Evolutionary conservation across 2,888 invertebrate genomes (phyloP).

Genomic region (Caenorhabditis panamensis): DNA sequence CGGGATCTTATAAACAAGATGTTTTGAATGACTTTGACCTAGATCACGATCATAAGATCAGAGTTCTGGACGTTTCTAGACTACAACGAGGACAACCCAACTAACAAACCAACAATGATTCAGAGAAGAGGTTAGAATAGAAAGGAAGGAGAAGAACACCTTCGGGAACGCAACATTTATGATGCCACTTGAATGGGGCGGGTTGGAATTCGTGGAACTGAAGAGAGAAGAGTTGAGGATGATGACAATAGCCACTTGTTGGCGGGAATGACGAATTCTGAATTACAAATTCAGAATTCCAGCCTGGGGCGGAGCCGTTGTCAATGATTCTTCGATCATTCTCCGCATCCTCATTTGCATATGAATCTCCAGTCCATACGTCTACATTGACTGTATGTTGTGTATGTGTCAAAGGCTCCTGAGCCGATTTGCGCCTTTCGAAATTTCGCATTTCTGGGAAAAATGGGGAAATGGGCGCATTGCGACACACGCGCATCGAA

Average conservation of each 20-base stretch:
- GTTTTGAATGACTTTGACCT: too few relatives aligned
- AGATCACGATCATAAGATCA: too few relatives aligned
- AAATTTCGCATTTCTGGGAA: constrained; percentile 24
- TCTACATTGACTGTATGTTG: neutral
- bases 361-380: neutral
- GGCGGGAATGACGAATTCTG: neutral
- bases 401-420: neutral
- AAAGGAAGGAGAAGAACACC: neutral
- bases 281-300: constrained; percentile 48
- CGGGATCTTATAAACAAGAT: too few relatives aligned
- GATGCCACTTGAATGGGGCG: too few relatives aligned
- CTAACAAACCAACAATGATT: neutral
- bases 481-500: constrained; percentile 27
- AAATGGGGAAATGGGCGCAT: neutral
- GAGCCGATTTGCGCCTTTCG: neutral
- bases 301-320: constrained; percentile 15
- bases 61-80: neutral
- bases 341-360: constrained; percentile 28
- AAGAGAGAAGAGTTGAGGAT: too few relatives aligned
- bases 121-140: neutral
- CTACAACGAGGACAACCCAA: neutral
- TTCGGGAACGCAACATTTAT: neutral
- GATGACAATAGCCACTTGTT: constrained; percentile 3
- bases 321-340: constrained; percentile 38
- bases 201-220: too few relatives aligned